These are phyloP conservation scores for Chaetoderma sp. DNA, from an alignment of 2,888 invertebrate genomes.

Conservation along the genomic window DNA sequence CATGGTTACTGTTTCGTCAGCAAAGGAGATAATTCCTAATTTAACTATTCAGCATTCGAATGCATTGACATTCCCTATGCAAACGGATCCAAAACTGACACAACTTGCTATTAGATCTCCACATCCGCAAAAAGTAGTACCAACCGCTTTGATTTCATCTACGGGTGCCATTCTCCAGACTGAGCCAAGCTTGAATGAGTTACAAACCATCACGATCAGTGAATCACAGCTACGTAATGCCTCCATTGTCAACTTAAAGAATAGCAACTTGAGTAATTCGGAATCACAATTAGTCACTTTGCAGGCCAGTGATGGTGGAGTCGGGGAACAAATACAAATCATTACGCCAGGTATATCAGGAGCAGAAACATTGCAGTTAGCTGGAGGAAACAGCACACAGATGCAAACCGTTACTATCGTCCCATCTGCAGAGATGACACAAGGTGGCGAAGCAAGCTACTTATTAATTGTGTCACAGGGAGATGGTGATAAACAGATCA, in stretches of 20 bases:
- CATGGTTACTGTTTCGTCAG: too few relatives aligned
- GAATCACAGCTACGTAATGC: conserved; percentile 17
- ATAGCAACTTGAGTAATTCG: conserved; percentile 48
- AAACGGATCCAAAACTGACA: too few relatives aligned
- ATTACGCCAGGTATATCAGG: background rate
- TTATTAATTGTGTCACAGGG: conserved; percentile 84
- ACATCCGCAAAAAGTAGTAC: too few relatives aligned
- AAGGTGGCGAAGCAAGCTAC: conserved; percentile 87
- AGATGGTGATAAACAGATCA: conserved; percentile 68
- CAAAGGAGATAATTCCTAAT: too few relatives aligned
- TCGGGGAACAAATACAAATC: conserved; percentile 35
- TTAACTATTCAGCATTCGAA: too few relatives aligned
- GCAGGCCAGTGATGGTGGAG: conserved; percentile 42
- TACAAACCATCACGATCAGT: conserved; percentile 32
- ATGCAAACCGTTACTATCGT: conserved; percentile 85
- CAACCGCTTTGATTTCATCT: too few relatives aligned
- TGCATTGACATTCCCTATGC: too few relatives aligned
- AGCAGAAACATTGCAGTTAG: background rate
- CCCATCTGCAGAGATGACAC: conserved; percentile 81
- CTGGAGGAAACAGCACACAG: conserved; percentile 15
- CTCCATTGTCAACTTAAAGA: conserved; percentile 57
- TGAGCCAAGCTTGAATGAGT: conserved; percentile 32
- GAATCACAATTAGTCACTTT: conserved; percentile 60
- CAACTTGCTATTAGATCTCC: too few relatives aligned
- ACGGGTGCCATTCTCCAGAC: too few relatives aligned